Conservation (phyloP, 1,140 invertebrate species). For the Sinella curviseta region DNA sequence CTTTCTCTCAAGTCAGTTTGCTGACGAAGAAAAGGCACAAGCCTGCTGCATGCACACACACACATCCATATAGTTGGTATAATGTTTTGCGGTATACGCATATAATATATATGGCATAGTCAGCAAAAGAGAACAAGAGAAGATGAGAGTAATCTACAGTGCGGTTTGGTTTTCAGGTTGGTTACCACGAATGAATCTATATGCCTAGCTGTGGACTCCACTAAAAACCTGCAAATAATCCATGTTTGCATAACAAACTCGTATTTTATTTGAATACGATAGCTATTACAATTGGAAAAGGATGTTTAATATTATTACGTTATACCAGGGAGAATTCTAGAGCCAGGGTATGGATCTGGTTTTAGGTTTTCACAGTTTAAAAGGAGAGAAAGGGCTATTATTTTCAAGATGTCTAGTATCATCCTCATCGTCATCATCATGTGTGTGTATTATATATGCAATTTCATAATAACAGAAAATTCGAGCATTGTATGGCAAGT, state of each 20-base stretch:
- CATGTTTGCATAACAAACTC: slow-evolving; percentile 14
- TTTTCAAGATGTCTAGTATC: background rate
- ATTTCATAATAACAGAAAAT: too few relatives aligned
- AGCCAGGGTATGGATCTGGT: too few relatives aligned
- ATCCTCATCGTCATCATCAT: too few relatives aligned
- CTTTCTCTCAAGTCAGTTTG: slow-evolving; percentile 2
- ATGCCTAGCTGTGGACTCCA: too few relatives aligned
- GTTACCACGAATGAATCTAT: slow-evolving; percentile 16
- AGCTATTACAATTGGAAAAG: background rate
- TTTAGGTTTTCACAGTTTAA: too few relatives aligned
- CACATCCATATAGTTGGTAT: too few relatives aligned
- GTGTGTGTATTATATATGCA: too few relatives aligned
- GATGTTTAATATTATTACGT: too few relatives aligned
- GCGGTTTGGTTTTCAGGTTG: slow-evolving; percentile 22
- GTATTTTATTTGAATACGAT: slow-evolving; percentile 16
- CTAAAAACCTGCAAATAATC: slow-evolving; percentile 5
- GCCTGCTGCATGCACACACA: too few relatives aligned
- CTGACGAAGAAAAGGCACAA: background rate
- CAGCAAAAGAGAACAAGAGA: background rate
- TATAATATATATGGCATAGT: background rate
- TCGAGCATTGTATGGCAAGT: too few relatives aligned
- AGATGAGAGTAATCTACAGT: background rate
- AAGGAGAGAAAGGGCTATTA: slow-evolving; percentile 6
- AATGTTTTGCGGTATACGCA: too few relatives aligned
- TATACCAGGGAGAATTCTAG: too few relatives aligned